Base-by-base conservation (phyloP, 2,797 vertebrate species). In the Trachops cirrhosus region DNA sequence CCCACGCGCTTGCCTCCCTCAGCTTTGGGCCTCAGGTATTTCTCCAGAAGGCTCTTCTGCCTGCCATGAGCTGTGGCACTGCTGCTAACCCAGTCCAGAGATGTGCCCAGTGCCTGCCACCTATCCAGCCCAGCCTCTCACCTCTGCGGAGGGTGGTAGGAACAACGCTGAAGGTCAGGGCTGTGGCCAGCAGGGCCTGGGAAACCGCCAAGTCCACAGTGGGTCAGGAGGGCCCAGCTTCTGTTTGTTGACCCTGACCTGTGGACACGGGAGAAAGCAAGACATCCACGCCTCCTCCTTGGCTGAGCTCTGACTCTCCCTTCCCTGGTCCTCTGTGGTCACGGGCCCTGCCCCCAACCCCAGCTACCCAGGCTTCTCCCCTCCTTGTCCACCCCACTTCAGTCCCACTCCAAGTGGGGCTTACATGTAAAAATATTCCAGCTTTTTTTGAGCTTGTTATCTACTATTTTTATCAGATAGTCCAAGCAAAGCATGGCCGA, bases 381-480 rank as follows among this genome's bases (percentile, higher is more conserved):
- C 41, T 85, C 59, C 88, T 96, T 82, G 77, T 84, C 84, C 67
- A 95, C 84, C 95, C 97, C 71, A 57, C 92, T 93, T 68, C n/a
- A 83, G 87, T 50, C 59, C 64, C 78, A 67, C 52, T 93, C 94
- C 97, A 97, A 98, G 98, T 96, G 32, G 97, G 97, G 94, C 97
- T 98, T 96, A 85, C 86, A 70, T 96, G 87, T 98, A 98, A 98
- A 98, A 98, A 98, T 98, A 98, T 96, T 97, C 97, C 83, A 52
- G 19, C 37, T 97, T 98, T 98, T 97, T 97, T 98, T 97, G 74
- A 98, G 93, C 95, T 95, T 93, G 97, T 97, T 98, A 98, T 98
- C 98, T 97, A 98, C 98, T 98, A 98, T 98, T 98, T 98, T 98
- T 98, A 98, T 98, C 98, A 98, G 97, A 96, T 96, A 97, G 97